phyloP scores from a whole-genome alignment of 2,113 vertebrate species.

The Elaphurus davidianus region DNA sequence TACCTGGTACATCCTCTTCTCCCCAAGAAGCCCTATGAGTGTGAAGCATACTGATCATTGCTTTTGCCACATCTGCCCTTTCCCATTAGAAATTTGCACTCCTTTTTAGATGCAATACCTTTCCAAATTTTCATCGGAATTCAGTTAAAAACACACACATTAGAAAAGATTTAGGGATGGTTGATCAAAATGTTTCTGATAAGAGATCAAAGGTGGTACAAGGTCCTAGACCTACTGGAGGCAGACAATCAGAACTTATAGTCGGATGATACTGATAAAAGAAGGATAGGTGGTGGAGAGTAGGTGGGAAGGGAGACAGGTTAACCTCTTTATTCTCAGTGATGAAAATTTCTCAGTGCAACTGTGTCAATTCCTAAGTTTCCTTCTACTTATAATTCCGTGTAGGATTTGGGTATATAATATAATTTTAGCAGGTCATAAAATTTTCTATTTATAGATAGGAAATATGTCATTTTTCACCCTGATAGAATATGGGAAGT shows the following conservation, averaged over 20 bases:
- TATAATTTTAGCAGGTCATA: conserved; percentile 31
- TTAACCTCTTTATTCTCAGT: conserved; percentile 49
- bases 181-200: conserved; percentile 16
- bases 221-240: neutral
- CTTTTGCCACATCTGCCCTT: neutral
- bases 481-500: conserved; percentile 18
- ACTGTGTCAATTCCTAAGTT: conserved; percentile 39
- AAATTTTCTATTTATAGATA: conserved; percentile 43
- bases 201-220: conserved; percentile 17
- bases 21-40: neutral
- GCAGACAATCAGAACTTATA: neutral
- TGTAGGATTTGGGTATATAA: conserved; percentile 24
- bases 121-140: neutral
- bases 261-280: conserved; percentile 12
- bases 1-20: neutral
- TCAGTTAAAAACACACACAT: neutral
- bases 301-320: neutral
- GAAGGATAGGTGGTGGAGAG: neutral
- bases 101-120: conserved; percentile 20
- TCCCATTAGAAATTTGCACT: neutral
- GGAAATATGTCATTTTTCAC: conserved; percentile 37
- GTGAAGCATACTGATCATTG: neutral
- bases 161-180: neutral
- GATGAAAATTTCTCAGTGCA: conserved; percentile 21
- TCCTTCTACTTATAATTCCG: conserved; percentile 20